phyloP scores from a whole-genome alignment of 1,140 invertebrate genomes.

The Drosophila murphyi region DNA sequence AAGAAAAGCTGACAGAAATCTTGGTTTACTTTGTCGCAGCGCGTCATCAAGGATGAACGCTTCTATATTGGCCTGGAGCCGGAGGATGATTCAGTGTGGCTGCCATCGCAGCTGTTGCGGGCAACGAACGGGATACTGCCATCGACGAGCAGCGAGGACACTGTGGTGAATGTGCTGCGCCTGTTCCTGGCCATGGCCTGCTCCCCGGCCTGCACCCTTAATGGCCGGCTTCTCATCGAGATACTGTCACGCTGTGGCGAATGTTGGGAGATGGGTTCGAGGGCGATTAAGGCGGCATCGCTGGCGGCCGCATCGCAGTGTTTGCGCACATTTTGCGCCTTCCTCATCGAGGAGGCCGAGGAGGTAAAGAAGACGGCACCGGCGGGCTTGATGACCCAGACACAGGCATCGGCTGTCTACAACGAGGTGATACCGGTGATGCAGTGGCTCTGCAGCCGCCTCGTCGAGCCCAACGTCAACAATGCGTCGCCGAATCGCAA shows the following conservation, averaged over 20 bases:
- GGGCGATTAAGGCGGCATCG: constrained; percentile 92
- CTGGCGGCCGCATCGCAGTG: constrained; percentile 93
- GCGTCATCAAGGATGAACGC: constrained; percentile 94
- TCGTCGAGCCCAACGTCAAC: constrained; percentile 88
- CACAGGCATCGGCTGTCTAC: constrained; percentile 92
- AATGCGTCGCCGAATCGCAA: constrained; percentile 85
- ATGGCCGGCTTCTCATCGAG: constrained; percentile 91
- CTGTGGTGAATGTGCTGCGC: constrained; percentile 86
- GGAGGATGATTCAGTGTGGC: constrained; percentile 95
- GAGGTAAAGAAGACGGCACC: constrained; percentile 83
- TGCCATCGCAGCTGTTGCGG: constrained; percentile 94
- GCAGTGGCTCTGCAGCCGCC: constrained; percentile 93
- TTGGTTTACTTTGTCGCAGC: constrained; percentile 86
- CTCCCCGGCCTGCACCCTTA: constrained; percentile 91
- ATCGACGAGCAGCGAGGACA: constrained; percentile 91
- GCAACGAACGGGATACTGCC: constrained; percentile 91
- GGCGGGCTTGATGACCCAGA: constrained; percentile 80
- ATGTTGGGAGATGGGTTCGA: constrained; percentile 89
- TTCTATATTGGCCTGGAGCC: constrained; percentile 96
- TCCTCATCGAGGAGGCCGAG: constrained; percentile 86
- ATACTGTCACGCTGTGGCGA: constrained; percentile 90
- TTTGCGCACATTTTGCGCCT: constrained; percentile 91
- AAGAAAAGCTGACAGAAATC: too few species aligned
- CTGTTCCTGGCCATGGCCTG: constrained; percentile 92
- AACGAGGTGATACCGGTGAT: constrained; percentile 95